Evolutionary conservation across 2,888 invertebrate species (phyloP).

Genomic region (Epicampocera succincta): DNA sequence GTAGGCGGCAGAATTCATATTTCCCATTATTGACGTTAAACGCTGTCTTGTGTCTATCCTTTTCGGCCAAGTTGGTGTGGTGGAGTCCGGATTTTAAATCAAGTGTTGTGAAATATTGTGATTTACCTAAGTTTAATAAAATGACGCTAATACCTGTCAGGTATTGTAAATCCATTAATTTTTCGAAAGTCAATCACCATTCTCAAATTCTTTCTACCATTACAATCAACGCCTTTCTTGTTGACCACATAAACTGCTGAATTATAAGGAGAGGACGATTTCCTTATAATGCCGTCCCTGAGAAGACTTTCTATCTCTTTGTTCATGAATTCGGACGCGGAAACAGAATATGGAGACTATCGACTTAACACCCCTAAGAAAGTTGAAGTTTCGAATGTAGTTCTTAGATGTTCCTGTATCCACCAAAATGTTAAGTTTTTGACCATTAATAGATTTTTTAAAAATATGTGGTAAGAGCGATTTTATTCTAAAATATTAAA

Average conservation of each 20-base stretch:
- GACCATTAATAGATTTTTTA: slow-evolving; percentile 31
- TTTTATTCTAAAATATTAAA: slow-evolving; percentile 51
- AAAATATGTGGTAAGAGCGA: slow-evolving; percentile 48
- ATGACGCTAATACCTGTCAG: slow-evolving; percentile 20
- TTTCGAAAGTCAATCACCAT: slow-evolving; percentile 25
- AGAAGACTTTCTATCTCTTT: too few species aligned
- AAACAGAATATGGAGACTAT: too few species aligned
- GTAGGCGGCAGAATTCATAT: slow-evolving; percentile 77
- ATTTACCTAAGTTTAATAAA: slow-evolving; percentile 35
- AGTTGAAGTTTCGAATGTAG: slow-evolving; percentile 33
- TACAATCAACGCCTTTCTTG: too few species aligned
- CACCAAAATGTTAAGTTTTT: slow-evolving; percentile 30
- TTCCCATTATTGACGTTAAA: slow-evolving; percentile 74
- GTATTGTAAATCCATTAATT: slow-evolving; percentile 26
- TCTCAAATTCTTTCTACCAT: slow-evolving; percentile 9
- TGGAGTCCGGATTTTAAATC: slow-evolving; percentile 50
- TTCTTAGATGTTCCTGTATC: slow-evolving; percentile 52
- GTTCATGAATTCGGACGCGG: too few species aligned
- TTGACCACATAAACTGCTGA: too few species aligned
- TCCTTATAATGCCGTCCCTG: too few species aligned
- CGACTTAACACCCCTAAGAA: slow-evolving; percentile 27
- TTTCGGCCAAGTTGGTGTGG: slow-evolving; percentile 32
- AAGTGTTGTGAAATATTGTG: slow-evolving; percentile 31
- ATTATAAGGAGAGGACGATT: too few species aligned
- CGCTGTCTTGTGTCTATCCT: slow-evolving; percentile 40